Evolutionary conservation across 2,888 invertebrate species (phyloP), one percentile per base, ranked within the genome.

Genomic region (Hydrotaea cyrtoneurina): DNA sequence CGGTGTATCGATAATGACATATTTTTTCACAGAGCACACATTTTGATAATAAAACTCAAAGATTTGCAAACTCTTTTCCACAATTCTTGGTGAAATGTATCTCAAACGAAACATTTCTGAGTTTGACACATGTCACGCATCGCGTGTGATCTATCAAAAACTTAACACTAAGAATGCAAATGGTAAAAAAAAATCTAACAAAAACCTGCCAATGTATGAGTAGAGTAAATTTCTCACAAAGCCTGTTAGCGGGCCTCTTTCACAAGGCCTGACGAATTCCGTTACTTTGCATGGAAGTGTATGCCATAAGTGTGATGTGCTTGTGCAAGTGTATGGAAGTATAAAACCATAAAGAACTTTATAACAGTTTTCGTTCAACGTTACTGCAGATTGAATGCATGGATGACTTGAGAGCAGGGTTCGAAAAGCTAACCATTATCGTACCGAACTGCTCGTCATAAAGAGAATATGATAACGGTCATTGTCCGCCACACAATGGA

Each of bases 311-410:
- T 36, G 19, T 66, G 13, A 66, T 17, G 26, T 74, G 43, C 26
- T 15, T 55, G 26, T 77, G 55, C 71, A 71, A 71, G 50, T 15
- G 73, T 77, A 59, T 19, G 59, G 19, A 74, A 59, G 74, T 59
- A 77, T 83, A 26, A 83, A 77, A 77, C 77, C 73, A 73, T 80
- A 69, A 83, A 80, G 69, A 69, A 69, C 69, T 69, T 69, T 69
- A 69, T 69, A 69, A 69, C 69, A 69, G 39, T 69, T 69, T 69
- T 46, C 69, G 46, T 69, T 46, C 46, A 69, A 46, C 15, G 69
- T 69, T 23, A 53, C 43, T 78, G 71, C 73, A 78, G 53, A 62
- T 36, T 71, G 39, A 73, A 66, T 62, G 53, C 31, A 71, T 66
- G 66, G 17, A 69, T 69, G 69, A 21, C 69, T 69, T 19, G 15